phyloP scores from a whole-genome alignment of 2,113 vertebrate species.

The Rhynchomys soricoides region DNA sequence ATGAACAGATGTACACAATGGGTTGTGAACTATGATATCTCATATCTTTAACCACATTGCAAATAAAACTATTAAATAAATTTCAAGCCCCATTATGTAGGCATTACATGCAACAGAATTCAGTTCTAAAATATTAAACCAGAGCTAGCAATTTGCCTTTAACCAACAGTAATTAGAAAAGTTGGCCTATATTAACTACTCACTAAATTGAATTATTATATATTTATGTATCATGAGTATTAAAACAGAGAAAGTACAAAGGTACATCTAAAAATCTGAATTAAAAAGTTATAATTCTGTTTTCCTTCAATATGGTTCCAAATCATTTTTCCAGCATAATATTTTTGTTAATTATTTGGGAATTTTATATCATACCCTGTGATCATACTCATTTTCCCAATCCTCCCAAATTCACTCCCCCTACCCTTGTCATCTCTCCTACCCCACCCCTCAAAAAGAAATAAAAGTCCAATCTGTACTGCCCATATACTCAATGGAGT shows the following conservation, averaged over 20 bases:
- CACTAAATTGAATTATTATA: background rate
- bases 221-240: background rate
- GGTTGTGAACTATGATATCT: no score
- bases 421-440: background rate
- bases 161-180: background rate
- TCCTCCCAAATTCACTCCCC: background rate
- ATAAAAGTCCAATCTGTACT: background rate
- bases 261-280: background rate
- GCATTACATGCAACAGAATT: background rate
- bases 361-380: background rate
- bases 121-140: background rate
- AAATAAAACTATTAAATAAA: background rate
- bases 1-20: background rate
- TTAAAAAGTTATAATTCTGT: background rate
- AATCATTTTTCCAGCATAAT: background rate
- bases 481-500: background rate
- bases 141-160: background rate
- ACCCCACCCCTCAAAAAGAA: background rate
- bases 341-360: background rate
- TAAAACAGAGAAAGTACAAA: background rate
- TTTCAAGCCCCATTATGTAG: background rate
- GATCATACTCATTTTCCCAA: background rate
- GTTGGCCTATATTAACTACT: background rate
- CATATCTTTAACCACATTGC: background rate
- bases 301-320: constrained; percentile 1